Percentiles rank a stretch among this genome's conserved stretches.
These are phyloP conservation scores for Tauraco hartlaubi DNA, from an alignment of 2,797 vertebrate genomes.

Conservation along the genomic window DNA sequence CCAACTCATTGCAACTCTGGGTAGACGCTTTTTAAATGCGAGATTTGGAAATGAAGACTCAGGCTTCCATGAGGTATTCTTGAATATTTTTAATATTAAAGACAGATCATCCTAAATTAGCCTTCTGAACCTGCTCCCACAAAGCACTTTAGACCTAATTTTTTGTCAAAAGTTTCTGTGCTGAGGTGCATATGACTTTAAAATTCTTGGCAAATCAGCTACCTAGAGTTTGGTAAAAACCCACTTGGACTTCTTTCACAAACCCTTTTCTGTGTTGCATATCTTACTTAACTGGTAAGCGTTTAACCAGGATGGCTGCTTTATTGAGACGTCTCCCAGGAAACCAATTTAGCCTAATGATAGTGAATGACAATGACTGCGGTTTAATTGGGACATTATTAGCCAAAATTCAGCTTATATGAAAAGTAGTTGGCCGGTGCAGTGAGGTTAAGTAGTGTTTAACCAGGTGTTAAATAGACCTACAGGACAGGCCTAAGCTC, in stretches of 20 bases:
- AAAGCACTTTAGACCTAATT: background rate
- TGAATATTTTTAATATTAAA: background rate
- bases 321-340: slow-evolving; percentile 55
- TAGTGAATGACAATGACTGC: slow-evolving; percentile 33
- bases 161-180: background rate
- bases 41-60: background rate
- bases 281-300: background rate
- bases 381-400: slow-evolving; percentile 61
- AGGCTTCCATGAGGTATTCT: background rate
- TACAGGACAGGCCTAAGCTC: background rate
- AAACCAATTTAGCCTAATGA: slow-evolving; percentile 60
- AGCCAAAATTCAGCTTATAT: slow-evolving; percentile 39
- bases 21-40: background rate
- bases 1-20: background rate
- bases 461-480: slow-evolving; percentile 62
- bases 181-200: background rate
- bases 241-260: background rate
- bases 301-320: background rate
- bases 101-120: background rate
- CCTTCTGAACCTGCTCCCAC: background rate
- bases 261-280: background rate
- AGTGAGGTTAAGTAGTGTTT: slow-evolving; percentile 52
- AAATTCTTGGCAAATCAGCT: background rate
- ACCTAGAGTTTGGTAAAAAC: background rate
- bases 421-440: background rate